These are phyloP conservation scores for Grammomys dolichurus DNA, from an alignment of 2,113 vertebrate species.

Conservation along the genomic window DNA sequence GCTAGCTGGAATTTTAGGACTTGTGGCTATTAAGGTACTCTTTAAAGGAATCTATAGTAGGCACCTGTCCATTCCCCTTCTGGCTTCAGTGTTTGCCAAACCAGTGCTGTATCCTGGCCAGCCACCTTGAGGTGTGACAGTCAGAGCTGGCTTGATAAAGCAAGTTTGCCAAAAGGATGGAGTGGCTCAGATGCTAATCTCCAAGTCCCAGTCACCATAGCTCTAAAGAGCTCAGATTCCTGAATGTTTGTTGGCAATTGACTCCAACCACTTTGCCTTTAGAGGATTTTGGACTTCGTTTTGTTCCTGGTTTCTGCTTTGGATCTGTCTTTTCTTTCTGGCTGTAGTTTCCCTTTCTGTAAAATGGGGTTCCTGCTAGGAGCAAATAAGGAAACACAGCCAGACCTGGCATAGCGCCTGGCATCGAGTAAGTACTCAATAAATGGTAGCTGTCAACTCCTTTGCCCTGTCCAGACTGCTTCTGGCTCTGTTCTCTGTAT, in stretches of 20 bases:
- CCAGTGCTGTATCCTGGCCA: slow-evolving; percentile 25
- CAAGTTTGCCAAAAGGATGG: slow-evolving; percentile 29
- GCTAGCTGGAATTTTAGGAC: slow-evolving; percentile 23
- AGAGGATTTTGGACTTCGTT: slow-evolving; percentile 8
- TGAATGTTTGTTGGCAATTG: slow-evolving; percentile 63
- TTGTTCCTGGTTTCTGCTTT: slow-evolving; percentile 42
- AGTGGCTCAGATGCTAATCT: slow-evolving; percentile 40
- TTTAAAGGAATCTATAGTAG: slow-evolving; percentile 24
- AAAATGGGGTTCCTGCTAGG: slow-evolving; percentile 57
- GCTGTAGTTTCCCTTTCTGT: slow-evolving; percentile 58
- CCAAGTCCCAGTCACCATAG: slow-evolving; percentile 18
- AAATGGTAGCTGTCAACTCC: slow-evolving; percentile 20
- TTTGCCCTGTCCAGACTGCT: slow-evolving; percentile 31
- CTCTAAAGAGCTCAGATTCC: slow-evolving; percentile 47
- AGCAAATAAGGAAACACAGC: slow-evolving; percentile 49
- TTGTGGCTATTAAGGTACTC: background rate
- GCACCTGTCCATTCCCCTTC: slow-evolving; percentile 46
- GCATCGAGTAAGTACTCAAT: slow-evolving; percentile 55
- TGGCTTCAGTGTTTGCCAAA: slow-evolving; percentile 25
- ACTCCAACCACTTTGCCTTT: slow-evolving; percentile 47
- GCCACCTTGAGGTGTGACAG: slow-evolving; percentile 28
- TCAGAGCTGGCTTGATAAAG: background rate
- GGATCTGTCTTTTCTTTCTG: slow-evolving; percentile 40
- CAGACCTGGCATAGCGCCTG: slow-evolving; percentile 37
- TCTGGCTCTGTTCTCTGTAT: slow-evolving; percentile 16